Evolutionary conservation across 1,140 invertebrate species (phyloP).

Genomic region (Drosophila tristis): DNA sequence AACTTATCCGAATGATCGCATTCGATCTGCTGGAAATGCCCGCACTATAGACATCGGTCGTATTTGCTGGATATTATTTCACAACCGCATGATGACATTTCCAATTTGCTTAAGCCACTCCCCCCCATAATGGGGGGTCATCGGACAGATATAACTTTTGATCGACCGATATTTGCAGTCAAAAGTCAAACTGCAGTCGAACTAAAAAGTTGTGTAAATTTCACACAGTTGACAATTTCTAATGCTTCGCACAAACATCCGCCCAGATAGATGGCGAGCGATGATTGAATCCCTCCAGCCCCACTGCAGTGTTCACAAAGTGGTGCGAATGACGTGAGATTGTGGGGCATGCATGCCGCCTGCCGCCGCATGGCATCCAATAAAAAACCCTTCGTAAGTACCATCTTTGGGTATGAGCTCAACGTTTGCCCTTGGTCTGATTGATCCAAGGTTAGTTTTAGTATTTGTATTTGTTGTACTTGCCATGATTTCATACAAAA

Average conservation of each 20-base stretch:
- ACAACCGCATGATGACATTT: slow-evolving; percentile 36
- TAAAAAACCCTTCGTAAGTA: slow-evolving; percentile 38
- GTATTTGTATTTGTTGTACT: not conserved
- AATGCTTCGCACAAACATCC: slow-evolving; percentile 56
- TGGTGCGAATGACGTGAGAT: slow-evolving; percentile 41
- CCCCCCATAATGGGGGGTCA: too few relatives aligned
- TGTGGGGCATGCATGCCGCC: not conserved
- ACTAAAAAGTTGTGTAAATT: slow-evolving; percentile 14
- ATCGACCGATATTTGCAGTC: slow-evolving; percentile 39
- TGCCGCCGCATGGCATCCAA: slow-evolving; percentile 14
- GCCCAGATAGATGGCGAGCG: slow-evolving; percentile 17
- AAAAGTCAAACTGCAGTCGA: slow-evolving; percentile 1
- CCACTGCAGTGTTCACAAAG: slow-evolving; percentile 20
- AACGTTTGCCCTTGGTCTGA: slow-evolving; percentile 46
- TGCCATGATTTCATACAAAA: slow-evolving; percentile 38
- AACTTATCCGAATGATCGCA: slow-evolving; percentile 48
- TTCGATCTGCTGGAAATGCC: slow-evolving; percentile 37
- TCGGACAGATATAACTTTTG: slow-evolving; percentile 15
- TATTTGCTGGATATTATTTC: slow-evolving; percentile 48
- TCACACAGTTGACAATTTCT: slow-evolving; percentile 53
- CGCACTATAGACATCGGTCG: not conserved
- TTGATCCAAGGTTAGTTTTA: slow-evolving; percentile 18
- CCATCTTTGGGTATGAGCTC: slow-evolving; percentile 53
- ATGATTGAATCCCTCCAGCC: slow-evolving; percentile 12
- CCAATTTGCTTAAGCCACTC: slow-evolving; percentile 7